Evolutionary conservation across 37 sponge, comb jelly and placozoan genomes (phyloP).

Genomic region (Beroe forskalii): DNA sequence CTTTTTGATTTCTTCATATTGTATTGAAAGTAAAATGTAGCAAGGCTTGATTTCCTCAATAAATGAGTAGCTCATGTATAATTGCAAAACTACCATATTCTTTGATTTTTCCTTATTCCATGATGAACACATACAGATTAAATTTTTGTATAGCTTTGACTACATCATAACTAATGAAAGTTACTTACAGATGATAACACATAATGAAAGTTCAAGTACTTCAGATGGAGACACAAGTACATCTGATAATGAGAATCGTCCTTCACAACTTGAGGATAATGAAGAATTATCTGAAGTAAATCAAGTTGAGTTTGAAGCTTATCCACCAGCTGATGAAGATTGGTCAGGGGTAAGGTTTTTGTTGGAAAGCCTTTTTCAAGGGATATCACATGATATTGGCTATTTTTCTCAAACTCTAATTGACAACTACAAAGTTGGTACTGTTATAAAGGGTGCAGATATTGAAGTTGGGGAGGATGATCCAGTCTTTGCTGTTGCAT

Average conservation of each 20-base stretch:
- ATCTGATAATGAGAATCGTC: not conserved
- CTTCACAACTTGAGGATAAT: not conserved
- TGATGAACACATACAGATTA: too few relatives aligned
- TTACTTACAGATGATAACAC: constrained; percentile 62
- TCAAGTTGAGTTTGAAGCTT: constrained; percentile 60
- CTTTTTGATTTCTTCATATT: too few relatives aligned
- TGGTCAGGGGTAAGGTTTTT: constrained; percentile 49
- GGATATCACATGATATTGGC: constrained; percentile 7
- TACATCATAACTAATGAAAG: too few relatives aligned
- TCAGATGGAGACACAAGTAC: not conserved
- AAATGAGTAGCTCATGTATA: too few relatives aligned
- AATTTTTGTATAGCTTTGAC: too few relatives aligned
- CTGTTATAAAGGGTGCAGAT: constrained; percentile 59
- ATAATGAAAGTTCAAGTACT: not conserved
- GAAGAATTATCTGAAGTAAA: not conserved
- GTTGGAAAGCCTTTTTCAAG: constrained; percentile 13
- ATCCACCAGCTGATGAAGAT: constrained; percentile 63
- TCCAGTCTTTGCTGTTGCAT: constrained; percentile 62
- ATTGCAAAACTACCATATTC: too few relatives aligned
- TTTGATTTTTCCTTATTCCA: too few relatives aligned
- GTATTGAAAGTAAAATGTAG: too few relatives aligned
- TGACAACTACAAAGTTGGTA: constrained; percentile 61
- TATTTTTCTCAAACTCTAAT: constrained; percentile 51
- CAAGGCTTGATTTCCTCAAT: too few relatives aligned
- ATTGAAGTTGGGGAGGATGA: constrained; percentile 57